Evolutionary conservation across 2,888 invertebrate species (phyloP), one percentile per base, ranked within the genome.

Genomic region (Cactoblastis cactorum): DNA sequence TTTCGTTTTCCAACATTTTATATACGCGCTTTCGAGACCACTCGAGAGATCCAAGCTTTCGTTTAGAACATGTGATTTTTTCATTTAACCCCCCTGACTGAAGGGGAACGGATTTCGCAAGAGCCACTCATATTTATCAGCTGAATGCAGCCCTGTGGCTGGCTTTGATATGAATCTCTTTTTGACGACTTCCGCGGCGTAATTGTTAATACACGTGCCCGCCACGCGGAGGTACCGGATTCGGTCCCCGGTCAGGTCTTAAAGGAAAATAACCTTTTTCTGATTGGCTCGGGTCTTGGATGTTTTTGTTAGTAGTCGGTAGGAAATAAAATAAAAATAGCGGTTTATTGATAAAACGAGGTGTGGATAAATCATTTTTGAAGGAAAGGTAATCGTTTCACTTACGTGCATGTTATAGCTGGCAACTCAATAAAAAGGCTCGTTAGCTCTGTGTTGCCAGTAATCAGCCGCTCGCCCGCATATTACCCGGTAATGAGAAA

Each of bases 401-500:
- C 22, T 35, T 22, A 46, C 34, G 3, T 28, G 37, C 47, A 19
- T 15, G 15, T 28, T 14, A 38, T 48, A 37, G 14, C 37, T 28
- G 24, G 46, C 15, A 38, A 38, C 37, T 48, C 47, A 37, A 37
- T 48, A 37, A 48, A 48, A 48, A 48, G 47, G 37, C 47, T 48
- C 47, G 47, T 48, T 48, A 48, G 37, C 47, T 24, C 47, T 15
- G 37, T 38, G 47, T 48, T 48, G 37, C 37, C 38, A 48, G 51
- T 47, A 47, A 43, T 43, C 46, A 35, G 50, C 22, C 37, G 37
- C 19, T 18, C 19, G 19, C 24, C 38, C 52, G 18, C 54, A 51
- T 51, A 51, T 55, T 51, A 51, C 45, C 17, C 47, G 41, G 46
- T 51, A 53, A 55, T 51, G 53, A 50, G 51, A 53, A 55, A 55